Percentiles rank a stretch among this genome's conserved stretches.
These are phyloP conservation scores for Apogon hyalosoma DNA, from an alignment of 2,797 vertebrate species.

Conservation along the genomic window DNA sequence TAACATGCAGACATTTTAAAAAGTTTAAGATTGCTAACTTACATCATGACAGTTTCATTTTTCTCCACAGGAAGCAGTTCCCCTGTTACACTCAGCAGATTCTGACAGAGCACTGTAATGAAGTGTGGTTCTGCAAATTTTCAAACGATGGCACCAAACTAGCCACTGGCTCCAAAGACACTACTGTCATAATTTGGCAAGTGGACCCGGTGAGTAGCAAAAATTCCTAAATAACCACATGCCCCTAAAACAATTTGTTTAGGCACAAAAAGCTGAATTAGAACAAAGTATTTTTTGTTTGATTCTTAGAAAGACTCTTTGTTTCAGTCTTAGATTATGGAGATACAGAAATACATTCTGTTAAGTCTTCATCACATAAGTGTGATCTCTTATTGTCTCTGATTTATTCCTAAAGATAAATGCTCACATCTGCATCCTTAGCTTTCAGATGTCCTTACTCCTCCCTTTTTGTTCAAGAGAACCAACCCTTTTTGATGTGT, in stretches of 20 bases:
- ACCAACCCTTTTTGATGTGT: neutral
- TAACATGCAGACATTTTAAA: neutral
- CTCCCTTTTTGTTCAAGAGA: neutral
- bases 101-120: constrained; percentile 98
- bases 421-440: neutral
- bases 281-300: too few species aligned
- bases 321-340: neutral
- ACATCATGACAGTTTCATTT: neutral
- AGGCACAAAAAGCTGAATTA: neutral
- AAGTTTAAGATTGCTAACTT: too few species aligned
- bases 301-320: neutral
- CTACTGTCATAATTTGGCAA: constrained; percentile 99
- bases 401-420: neutral
- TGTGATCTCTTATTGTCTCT: neutral
- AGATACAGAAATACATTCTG: neutral
- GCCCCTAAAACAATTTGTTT: neutral
- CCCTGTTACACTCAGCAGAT: constrained; percentile 99
- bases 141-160: constrained; percentile 99
- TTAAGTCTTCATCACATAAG: neutral
- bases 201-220: constrained; percentile 93
- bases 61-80: constrained; percentile 93
- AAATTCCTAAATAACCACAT: neutral
- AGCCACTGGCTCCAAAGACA: constrained; percentile 99
- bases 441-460: neutral
- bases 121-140: constrained; percentile 99